These are phyloP conservation scores for Gortyna flavago DNA, from an alignment of 2,888 invertebrate species.

Conservation along the genomic window DNA sequence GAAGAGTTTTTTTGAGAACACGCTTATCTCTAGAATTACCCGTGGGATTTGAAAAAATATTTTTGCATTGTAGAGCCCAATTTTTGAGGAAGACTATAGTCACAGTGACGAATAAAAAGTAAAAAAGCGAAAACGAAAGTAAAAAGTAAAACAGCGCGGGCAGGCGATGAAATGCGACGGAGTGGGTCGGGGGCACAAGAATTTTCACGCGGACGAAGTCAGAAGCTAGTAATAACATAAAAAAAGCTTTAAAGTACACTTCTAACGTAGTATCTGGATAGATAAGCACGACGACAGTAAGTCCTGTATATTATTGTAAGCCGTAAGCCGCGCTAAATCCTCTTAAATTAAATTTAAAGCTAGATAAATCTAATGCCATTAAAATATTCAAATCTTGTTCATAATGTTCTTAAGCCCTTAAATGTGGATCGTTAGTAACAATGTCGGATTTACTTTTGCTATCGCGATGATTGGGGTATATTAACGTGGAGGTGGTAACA, in stretches of 20 bases:
- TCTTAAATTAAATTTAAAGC: conserved; percentile 71
- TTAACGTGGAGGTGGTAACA: conserved; percentile 52
- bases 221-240: background rate
- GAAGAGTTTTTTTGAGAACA: background rate
- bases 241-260: conserved; percentile 23
- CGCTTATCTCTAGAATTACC: too few relatives aligned
- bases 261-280: conserved; percentile 16
- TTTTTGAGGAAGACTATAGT: too few relatives aligned
- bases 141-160: too few relatives aligned
- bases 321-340: conserved; percentile 62
- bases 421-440: conserved; percentile 68
- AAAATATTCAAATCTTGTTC: conserved; percentile 76
- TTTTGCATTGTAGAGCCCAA: too few relatives aligned
- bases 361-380: conserved; percentile 69
- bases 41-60: too few relatives aligned
- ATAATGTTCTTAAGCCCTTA: conserved; percentile 66
- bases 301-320: conserved; percentile 61
- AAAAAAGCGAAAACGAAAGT: too few relatives aligned
- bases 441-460: conserved; percentile 63
- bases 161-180: too few relatives aligned
- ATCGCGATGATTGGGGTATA: conserved; percentile 71
- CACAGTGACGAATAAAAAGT: too few relatives aligned
- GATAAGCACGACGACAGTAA: conserved; percentile 48
- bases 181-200: too few relatives aligned
- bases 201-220: too few relatives aligned